Conservation (phyloP, 2,888 invertebrate species). For the Leuctra nigra region DNA sequence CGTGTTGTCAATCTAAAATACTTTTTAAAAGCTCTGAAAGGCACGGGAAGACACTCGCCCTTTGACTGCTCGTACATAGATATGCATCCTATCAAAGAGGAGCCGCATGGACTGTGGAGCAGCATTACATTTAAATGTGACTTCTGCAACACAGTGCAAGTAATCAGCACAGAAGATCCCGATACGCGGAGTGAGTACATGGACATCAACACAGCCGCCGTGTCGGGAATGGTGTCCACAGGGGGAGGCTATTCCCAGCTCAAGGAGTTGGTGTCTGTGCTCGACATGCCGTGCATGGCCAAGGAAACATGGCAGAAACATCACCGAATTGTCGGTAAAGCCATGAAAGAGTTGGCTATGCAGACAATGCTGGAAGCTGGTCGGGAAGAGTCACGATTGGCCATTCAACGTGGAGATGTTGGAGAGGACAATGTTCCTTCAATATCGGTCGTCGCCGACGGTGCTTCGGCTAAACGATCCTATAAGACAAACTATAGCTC, state of each 20-base stretch:
- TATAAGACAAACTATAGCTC: slow-evolving; percentile 29
- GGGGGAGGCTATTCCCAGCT: slow-evolving; percentile 17
- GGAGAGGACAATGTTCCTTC: slow-evolving; percentile 29
- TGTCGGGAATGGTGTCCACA: slow-evolving; percentile 17
- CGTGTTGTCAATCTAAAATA: too few relatives aligned
- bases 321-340: background rate
- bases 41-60: too few relatives aligned
- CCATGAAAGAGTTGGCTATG: background rate
- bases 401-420: slow-evolving; percentile 29
- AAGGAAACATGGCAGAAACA: slow-evolving; percentile 6
- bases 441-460: slow-evolving; percentile 33
- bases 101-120: too few relatives aligned
- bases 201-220: slow-evolving; percentile 14
- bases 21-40: too few relatives aligned
- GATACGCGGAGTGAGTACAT: background rate
- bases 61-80: too few relatives aligned
- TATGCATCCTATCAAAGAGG: too few relatives aligned
- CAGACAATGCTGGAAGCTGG: background rate
- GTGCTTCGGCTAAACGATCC: slow-evolving; percentile 33
- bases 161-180: too few relatives aligned
- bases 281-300: slow-evolving; percentile 21
- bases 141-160: too few relatives aligned
- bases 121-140: too few relatives aligned
- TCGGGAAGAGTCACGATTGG: slow-evolving; percentile 26
- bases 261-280: slow-evolving; percentile 6